Evolutionary conservation across 2,113 vertebrate genomes (phyloP).

Genomic region (Cyanistes caeruleus): DNA sequence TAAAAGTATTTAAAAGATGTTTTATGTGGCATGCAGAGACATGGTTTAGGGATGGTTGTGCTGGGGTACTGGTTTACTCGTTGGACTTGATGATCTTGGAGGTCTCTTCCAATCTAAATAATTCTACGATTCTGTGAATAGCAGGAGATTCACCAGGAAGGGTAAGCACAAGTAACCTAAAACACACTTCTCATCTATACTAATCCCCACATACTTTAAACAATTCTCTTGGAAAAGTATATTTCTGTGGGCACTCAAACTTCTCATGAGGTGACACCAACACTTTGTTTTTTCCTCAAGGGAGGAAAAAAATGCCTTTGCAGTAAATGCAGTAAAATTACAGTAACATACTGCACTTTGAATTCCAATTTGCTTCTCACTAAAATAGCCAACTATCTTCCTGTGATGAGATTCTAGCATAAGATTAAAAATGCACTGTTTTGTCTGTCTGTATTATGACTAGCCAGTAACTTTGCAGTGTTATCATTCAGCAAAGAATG

Average conservation of each 20-base stretch:
- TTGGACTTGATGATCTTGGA: background rate
- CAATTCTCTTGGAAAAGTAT: background rate
- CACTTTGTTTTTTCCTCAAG: background rate
- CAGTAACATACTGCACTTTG: background rate
- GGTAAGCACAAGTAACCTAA: background rate
- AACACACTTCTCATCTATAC: background rate
- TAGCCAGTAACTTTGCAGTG: background rate
- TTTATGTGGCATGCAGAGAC: accelerated
- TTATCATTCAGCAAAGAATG: background rate
- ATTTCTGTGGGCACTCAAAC: background rate
- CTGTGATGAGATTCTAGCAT: background rate
- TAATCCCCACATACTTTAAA: background rate
- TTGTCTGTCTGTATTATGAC: background rate
- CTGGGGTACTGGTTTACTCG: background rate
- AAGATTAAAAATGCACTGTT: background rate
- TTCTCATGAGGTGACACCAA: background rate
- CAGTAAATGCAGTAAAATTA: background rate
- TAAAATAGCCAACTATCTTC: background rate
- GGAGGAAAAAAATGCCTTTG: background rate
- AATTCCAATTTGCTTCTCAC: background rate
- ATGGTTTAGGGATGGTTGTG: background rate
- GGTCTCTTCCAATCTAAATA: background rate
- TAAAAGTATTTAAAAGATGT: background rate
- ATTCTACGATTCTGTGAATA: background rate
- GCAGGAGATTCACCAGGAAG: background rate